phyloP scores from a whole-genome alignment of 2,797 vertebrate genomes.

The Phylloscopus collybita region DNA sequence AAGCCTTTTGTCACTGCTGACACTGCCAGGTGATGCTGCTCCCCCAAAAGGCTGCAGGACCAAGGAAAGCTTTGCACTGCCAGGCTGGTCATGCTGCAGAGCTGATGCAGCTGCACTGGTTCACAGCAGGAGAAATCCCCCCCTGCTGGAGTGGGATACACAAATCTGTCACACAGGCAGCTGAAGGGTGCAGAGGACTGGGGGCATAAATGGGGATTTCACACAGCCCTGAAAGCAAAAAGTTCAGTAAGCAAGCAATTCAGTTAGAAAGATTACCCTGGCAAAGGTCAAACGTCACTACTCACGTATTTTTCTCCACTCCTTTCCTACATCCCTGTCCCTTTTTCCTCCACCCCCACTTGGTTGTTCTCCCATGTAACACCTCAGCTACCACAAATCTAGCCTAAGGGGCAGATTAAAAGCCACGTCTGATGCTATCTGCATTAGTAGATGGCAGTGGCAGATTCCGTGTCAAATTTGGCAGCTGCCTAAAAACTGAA shows the following conservation, averaged over 20 bases:
- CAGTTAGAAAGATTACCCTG: not conserved
- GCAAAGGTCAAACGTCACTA: not conserved
- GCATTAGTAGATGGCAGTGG: not conserved
- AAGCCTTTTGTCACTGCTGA: not conserved
- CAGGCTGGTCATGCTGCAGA: not conserved
- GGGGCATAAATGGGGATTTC: not conserved
- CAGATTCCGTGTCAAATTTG: not conserved
- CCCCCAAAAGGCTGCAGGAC: not conserved
- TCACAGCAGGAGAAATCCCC: not conserved
- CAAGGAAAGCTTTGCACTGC: not conserved
- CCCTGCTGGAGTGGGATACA: accelerated
- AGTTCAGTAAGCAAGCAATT: not conserved
- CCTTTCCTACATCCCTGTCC: not conserved
- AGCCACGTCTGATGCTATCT: not conserved
- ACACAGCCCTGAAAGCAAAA: not conserved
- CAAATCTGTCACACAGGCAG: not conserved
- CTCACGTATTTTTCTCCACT: not conserved
- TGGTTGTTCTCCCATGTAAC: not conserved
- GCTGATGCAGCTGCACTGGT: not conserved
- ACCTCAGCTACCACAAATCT: not conserved
- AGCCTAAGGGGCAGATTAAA: not conserved
- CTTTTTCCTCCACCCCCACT: not conserved
- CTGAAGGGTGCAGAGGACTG: not conserved
- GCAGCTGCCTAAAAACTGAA: not conserved
- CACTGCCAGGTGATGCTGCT: not conserved